Base-by-base conservation (phyloP, 1,140 invertebrate species). In the Drosophila neocordata region DNA sequence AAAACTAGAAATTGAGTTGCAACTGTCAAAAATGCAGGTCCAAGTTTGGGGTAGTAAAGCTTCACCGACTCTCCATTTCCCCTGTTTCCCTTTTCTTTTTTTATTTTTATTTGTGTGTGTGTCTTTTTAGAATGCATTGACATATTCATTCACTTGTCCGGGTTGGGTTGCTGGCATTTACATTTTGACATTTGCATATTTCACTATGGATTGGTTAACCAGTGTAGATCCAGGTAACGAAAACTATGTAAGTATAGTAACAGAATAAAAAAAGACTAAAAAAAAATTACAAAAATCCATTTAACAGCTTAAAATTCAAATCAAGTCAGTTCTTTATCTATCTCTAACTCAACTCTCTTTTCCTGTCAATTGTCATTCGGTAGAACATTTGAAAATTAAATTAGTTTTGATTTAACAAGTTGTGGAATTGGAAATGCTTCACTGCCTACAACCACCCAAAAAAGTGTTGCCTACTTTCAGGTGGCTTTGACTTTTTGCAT, bases 181-280 rank as follows among this genome's bases (percentile, higher is more conserved):
- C 79, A 83, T 83, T 83, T 53, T 66, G 67, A 31, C 67, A 83
- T 83, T 83, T 83, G 76, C 79, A 83, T 83, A 83, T 52, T 65
- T 75, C 71, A 65, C 79, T 61, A 68, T 82, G 79, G 71, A 83
- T 78, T 75, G 77, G 81, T 75, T 83, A 78, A 72, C 72, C 61
- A 52, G 73, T 55, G 53, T 37, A 63, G 52, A 37, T 51, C 62
- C 57, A 61, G 69, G 44, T 55, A 65, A 44, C 67, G 31, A 52
- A 60, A 37, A 38, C 56, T 57, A 37, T n/a, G 22, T 37, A 24
- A n/a, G 56, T 22, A 53, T 11, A 60, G 13, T 24, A 41, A 63
- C 56, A 59, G 24, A 64, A 67, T 73, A 81, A 77, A 77, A 20
- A 20, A 20, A 18, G 9, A 5, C 3, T 4, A 38, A n/a, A 48